A percentile compares a stretch with the other conserved stretches of the same genome.
Conservation (phyloP, 2,113 vertebrate genomes). For the Crypturellus undulatus region DNA sequence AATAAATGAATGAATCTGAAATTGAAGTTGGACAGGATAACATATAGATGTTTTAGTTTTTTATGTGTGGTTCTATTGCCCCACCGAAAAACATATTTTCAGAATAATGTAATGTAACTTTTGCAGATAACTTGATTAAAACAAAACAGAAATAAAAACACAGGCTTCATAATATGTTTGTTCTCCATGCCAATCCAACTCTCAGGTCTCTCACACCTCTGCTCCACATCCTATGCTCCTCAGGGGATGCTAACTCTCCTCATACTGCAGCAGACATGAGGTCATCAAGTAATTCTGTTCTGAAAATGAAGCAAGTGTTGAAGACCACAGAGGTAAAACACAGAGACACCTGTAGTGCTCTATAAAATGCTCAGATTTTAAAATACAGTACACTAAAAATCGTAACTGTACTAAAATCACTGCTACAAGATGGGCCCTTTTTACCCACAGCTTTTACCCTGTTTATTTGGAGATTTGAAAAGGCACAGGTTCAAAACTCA, state of each 20-base stretch:
- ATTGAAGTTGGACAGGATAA: neutral
- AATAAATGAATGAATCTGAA: conserved; percentile 34
- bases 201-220: neutral
- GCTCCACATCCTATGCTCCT: neutral
- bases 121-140: neutral
- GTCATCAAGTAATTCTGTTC: neutral
- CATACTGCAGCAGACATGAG: neutral
- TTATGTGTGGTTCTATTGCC: neutral
- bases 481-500: neutral
- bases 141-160: too few species aligned
- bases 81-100: neutral
- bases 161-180: neutral
- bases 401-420: neutral
- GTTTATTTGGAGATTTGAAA: neutral
- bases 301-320: neutral
- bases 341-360: neutral
- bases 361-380: neutral
- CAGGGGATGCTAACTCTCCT: neutral
- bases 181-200: neutral
- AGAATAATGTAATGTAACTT: neutral
- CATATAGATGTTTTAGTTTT: neutral
- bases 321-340: neutral
- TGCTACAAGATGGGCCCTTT: neutral
- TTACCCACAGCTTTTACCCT: neutral
- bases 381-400: neutral